These are phyloP conservation scores for Lathronympha strigana DNA, from an alignment of 2,888 invertebrate genomes.

Conservation along the genomic window DNA sequence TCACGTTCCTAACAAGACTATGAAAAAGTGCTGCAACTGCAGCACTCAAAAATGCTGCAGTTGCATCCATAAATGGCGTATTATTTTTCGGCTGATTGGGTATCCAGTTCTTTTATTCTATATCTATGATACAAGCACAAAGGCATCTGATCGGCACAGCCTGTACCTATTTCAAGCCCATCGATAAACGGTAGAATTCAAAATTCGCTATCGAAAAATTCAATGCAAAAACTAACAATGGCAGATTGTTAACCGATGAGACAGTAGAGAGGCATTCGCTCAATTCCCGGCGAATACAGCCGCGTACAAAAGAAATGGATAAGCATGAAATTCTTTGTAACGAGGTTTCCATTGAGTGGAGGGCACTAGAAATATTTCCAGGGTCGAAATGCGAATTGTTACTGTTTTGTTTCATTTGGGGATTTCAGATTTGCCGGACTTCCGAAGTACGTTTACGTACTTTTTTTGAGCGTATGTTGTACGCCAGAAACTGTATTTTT, in stretches of 20 bases:
- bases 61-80: too few relatives aligned
- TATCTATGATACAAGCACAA: too few relatives aligned
- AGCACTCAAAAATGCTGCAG: too few relatives aligned
- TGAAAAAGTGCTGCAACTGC: too few relatives aligned
- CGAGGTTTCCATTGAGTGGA: conserved; percentile 37
- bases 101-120: too few relatives aligned
- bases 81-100: too few relatives aligned
- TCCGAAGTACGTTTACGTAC: too few relatives aligned
- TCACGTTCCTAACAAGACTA: too few relatives aligned
- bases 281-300: conserved; percentile 39
- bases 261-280: conserved; percentile 37
- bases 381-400: conserved; percentile 1
- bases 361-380: conserved; percentile 36
- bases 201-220: conserved; percentile 27
- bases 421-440: conserved; percentile 8
- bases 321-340: conserved; percentile 40
- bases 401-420: not conserved
- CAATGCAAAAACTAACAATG: conserved; percentile 37
- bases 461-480: not conserved
- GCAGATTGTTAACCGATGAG: conserved; percentile 35
- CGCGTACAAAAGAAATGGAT: conserved; percentile 42
- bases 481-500: too few relatives aligned
- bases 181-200: not conserved
- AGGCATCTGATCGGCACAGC: too few relatives aligned
- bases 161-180: too few relatives aligned